A percentile compares a stretch with the other conserved stretches of the same genome.
Evolutionary conservation across 2,797 vertebrate genomes (phyloP).

Genomic region (Acrossocheilus wenchowensis): DNA sequence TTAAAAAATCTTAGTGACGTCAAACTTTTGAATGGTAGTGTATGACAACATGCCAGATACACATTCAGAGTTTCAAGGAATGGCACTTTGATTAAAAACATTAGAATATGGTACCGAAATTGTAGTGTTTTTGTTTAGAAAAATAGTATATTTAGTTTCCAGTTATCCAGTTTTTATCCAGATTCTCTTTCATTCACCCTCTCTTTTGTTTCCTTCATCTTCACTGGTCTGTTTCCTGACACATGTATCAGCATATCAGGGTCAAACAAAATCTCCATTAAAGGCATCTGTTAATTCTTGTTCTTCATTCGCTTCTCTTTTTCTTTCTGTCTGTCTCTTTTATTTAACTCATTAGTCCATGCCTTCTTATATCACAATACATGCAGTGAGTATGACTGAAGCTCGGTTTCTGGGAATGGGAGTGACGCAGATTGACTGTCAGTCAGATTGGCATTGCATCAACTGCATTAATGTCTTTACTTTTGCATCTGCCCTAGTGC

Average conservation of each 20-base stretch:
- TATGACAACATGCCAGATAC: not conserved
- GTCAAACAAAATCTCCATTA: not conserved
- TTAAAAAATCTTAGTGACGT: not conserved
- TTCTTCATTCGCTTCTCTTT: conserved; percentile 34
- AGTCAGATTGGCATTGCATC: conserved; percentile 8
- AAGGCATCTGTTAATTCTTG: conserved; percentile 5
- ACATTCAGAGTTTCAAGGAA: not conserved
- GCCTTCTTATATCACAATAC: conserved; percentile 56
- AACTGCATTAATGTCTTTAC: not conserved
- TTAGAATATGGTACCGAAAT: not conserved
- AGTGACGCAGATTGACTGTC: conserved; percentile 16
- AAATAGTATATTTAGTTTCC: not conserved
- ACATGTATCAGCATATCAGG: not conserved
- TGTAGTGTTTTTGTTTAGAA: not conserved
- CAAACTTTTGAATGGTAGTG: not conserved
- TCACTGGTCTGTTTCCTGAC: not conserved
- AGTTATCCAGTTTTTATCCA: not conserved
- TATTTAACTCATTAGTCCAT: conserved; percentile 53
- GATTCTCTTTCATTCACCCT: not conserved
- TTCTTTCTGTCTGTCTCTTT: conserved; percentile 35
- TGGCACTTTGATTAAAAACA: not conserved
- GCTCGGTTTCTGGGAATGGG: conserved; percentile 21
- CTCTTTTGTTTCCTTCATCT: not conserved
- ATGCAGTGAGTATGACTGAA: conserved; percentile 60
- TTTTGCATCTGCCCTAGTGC: conserved; percentile 18